phyloP scores from a whole-genome alignment of 2,113 vertebrate species.

The Plotosus lineatus region DNA sequence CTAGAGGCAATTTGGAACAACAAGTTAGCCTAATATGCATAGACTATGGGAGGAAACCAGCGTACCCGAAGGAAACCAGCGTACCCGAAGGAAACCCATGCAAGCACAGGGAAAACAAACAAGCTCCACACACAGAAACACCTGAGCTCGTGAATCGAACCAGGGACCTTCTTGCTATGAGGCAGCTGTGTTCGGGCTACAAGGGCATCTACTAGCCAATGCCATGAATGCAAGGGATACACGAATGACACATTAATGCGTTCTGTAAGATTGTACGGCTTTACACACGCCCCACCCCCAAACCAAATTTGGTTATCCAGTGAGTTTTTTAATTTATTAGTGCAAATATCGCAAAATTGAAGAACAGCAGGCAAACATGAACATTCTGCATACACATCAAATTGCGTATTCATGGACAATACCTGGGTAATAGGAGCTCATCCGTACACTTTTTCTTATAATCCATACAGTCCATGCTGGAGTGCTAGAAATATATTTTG shows the following conservation, averaged over 20 bases:
- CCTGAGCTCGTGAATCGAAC: no score
- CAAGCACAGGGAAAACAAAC: no score
- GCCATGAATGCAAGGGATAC: no score
- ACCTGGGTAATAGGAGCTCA: slow-evolving; percentile 24
- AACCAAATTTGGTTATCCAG: slow-evolving; percentile 10
- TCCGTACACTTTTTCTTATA: slow-evolving; percentile 3
- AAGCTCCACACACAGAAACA: no score
- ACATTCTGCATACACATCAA: slow-evolving; percentile 25
- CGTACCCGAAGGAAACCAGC: no score
- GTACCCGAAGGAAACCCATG: no score
- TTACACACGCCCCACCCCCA: neutral
- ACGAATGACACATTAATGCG: neutral
- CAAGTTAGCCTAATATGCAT: no score
- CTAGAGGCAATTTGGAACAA: no score
- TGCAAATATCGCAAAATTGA: slow-evolving; percentile 60
- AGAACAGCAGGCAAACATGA: slow-evolving; percentile 44
- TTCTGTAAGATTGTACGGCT: neutral
- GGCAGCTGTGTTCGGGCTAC: no score
- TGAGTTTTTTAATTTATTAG: slow-evolving; percentile 51
- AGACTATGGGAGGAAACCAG: no score
- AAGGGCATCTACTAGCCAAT: no score
- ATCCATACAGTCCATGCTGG: slow-evolving; percentile 27
- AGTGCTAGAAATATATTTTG: slow-evolving; percentile 16
- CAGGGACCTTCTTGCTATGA: no score
- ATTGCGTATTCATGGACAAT: slow-evolving; percentile 57